A percentile compares a stretch with the other conserved stretches of the same genome.
These are phyloP conservation scores for Epizoanthus illoricatus DNA, from an alignment of 92 coral and sea anemone genomes.

Conservation along the genomic window DNA sequence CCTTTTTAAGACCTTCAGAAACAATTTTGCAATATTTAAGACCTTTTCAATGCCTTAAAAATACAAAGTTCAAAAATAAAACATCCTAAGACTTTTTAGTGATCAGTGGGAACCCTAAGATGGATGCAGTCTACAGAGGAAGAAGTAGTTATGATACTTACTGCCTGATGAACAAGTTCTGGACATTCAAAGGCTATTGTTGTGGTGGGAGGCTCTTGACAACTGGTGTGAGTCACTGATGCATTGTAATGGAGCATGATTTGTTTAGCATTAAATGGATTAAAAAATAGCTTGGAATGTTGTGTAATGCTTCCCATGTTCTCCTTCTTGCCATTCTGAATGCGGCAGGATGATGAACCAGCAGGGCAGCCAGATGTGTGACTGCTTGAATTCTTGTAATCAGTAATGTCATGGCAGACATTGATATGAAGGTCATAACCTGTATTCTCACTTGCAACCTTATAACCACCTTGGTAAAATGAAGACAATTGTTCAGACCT, in stretches of 20 bases:
- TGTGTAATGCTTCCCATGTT: constrained; percentile 52
- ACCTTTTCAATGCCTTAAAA: too few relatives aligned
- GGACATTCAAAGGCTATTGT: constrained; percentile 81
- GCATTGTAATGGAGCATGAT: constrained; percentile 20
- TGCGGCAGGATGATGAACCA: constrained; percentile 71
- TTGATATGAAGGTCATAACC: constrained; percentile 77
- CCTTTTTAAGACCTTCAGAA: too few relatives aligned
- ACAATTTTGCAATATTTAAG: too few relatives aligned
- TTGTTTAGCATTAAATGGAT: constrained; percentile 15
- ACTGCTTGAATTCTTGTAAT: constrained; percentile 38
- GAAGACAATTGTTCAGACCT: neutral
- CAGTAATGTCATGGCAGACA: constrained; percentile 88
- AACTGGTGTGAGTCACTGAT: constrained; percentile 30
- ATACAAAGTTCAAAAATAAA: too few relatives aligned
- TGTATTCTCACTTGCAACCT: constrained; percentile 64
- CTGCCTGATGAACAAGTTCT: constrained; percentile 30
- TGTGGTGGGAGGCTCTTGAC: constrained; percentile 49
- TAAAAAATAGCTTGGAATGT: neutral
- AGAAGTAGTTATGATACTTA: neutral
- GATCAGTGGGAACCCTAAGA: neutral
- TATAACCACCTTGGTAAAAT: constrained; percentile 75
- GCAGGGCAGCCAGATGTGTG: constrained; percentile 49
- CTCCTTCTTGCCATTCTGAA: constrained; percentile 25
- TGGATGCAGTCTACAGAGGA: neutral
- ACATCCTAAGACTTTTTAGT: too few relatives aligned